Base-by-base conservation (phyloP, 2,113 vertebrate species). In the Candoia aspera region DNA sequence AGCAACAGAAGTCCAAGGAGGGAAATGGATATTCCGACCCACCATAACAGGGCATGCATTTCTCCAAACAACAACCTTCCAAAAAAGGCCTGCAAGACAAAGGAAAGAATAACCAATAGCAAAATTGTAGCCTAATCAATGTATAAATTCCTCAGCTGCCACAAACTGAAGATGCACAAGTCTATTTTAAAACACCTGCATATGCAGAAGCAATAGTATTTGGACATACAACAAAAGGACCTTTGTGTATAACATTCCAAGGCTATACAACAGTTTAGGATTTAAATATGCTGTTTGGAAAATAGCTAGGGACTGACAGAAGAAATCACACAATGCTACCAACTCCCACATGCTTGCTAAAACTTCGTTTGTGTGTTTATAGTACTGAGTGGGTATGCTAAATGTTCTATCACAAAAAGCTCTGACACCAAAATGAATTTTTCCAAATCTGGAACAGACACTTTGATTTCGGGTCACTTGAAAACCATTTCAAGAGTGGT, bases 11-110 rank as follows among this genome's bases (percentile, higher is more conserved):
- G 98, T 53, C 99, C 98, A 0, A 98, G 98, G 91, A 99, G 98
- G 0, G 97, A 99, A 95, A 98, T 26, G 29, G 98, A 94, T 8
- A 99, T 98, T n/a, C 99, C 99, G 0, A 98, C 97, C 98, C 99
- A 99, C 98, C 99, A 99, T 95, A 99, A 92, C 2, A 97, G 96
- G 0, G 98, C 97, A 96, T 98, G 98, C 0, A 97, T 98, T 96
- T 99, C 99, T 88, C 98, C 97, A 0, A 99, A 99, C 90, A 99
- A 97, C 94, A 98, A 88, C 92, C 98, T 98, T 84, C 98, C 99
- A 91, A 99, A 97, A 93, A 99, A 95, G 88, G 99, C 99, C 99
- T 99, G 91, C 3, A 86, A 92, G 94, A 93, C 92, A 84, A 92
- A 0, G 2, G 57, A 8, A 60, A 53, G 92, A 95, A 49, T 13